phyloP scores from a whole-genome alignment of 2,888 invertebrate genomes.

The Laspeyria flexula region DNA sequence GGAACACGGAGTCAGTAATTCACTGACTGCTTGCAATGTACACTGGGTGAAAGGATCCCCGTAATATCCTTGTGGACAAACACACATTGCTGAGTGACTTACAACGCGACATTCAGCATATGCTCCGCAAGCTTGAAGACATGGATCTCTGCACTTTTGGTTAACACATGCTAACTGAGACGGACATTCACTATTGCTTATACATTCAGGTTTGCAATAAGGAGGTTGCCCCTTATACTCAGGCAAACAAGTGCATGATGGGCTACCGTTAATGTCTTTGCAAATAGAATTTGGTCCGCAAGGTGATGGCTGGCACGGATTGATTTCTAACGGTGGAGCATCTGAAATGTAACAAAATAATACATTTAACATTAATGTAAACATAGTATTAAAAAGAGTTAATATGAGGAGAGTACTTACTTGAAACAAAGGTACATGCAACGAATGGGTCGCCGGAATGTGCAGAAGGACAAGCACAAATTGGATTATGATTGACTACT shows the following conservation, averaged over 20 bases:
- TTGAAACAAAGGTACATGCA: constrained; percentile 72
- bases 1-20: constrained; percentile 87
- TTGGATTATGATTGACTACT: constrained; percentile 91
- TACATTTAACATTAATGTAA: not conserved
- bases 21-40: constrained; percentile 73
- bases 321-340: constrained; percentile 63
- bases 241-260: constrained; percentile 91
- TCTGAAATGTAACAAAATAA: constrained; percentile 50
- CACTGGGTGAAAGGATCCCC: constrained; percentile 89
- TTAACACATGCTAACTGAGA: constrained; percentile 90
- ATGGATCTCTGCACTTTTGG: constrained; percentile 91
- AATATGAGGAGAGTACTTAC: no score
- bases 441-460: constrained; percentile 89
- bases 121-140: constrained; percentile 89
- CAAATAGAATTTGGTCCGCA: constrained; percentile 93
- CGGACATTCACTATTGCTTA: constrained; percentile 91
- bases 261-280: constrained; percentile 87
- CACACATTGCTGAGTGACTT: constrained; percentile 92
- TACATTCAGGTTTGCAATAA: constrained; percentile 92
- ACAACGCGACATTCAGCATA: constrained; percentile 91
- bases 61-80: constrained; percentile 87
- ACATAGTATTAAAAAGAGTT: no score
- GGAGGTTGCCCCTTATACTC: constrained; percentile 90
- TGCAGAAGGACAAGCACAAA: constrained; percentile 89
- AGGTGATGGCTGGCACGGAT: constrained; percentile 92